A percentile compares a stretch with the other conserved stretches of the same genome.
phyloP scores from a whole-genome alignment of 2,113 vertebrate species.

The Mus spicilegus region DNA sequence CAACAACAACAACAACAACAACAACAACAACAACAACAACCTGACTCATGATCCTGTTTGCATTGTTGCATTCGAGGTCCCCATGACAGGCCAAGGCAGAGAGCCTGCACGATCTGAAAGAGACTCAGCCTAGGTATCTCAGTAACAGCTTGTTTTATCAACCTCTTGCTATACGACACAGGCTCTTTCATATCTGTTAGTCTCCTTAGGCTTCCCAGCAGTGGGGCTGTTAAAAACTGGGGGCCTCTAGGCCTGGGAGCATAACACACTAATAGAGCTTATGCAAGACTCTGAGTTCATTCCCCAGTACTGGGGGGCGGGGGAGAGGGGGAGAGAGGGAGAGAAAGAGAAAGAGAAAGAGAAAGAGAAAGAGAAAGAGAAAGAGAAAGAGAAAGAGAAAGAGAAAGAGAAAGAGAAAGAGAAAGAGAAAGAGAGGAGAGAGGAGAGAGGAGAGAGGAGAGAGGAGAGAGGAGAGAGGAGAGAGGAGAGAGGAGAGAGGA shows the following conservation, averaged over 20 bases:
- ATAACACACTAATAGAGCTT: not conserved
- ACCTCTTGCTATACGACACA: not conserved
- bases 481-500: no score
- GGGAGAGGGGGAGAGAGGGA: no score
- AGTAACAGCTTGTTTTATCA: not conserved
- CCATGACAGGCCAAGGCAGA: not conserved
- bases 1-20: no score
- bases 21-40: not conserved
- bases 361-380: not conserved
- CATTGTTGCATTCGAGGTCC: not conserved
- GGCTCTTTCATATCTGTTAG: not conserved
- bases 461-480: no score
- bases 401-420: no score
- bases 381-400: no score
- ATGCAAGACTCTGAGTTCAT: not conserved
- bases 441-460: not conserved
- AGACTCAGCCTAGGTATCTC: not conserved
- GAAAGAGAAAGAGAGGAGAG: not conserved
- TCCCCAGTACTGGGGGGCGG: not conserved
- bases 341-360: not conserved
- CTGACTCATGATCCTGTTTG: not conserved
- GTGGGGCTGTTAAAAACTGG: not conserved
- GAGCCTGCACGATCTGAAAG: not conserved
- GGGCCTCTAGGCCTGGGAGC: not conserved
- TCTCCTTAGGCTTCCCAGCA: not conserved